Evolutionary conservation across 2,888 invertebrate genomes (phyloP).

Genomic region (Ceriagrion tenellum): DNA sequence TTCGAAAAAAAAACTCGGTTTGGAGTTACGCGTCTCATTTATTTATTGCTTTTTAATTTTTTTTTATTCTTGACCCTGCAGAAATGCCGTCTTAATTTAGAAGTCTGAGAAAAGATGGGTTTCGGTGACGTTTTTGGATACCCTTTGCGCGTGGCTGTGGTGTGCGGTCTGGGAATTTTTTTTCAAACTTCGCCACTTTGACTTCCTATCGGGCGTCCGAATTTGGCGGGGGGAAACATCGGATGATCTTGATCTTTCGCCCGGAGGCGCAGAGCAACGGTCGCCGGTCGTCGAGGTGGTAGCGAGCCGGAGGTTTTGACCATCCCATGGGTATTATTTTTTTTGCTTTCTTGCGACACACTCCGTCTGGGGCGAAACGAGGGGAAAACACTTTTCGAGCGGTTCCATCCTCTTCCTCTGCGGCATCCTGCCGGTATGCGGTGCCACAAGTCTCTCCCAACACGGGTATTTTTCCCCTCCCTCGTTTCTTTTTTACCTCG

Average conservation of each 20-base stretch:
- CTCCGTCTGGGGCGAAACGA: neutral
- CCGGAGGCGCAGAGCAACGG: neutral
- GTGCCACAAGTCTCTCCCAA: neutral
- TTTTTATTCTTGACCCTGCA: neutral
- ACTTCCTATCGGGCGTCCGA: neutral
- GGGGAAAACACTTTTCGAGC: neutral
- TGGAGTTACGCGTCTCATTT: too few species aligned
- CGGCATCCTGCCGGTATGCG: constrained; percentile 17
- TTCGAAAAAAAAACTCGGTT: too few species aligned
- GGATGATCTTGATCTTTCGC: neutral
- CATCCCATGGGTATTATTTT: neutral
- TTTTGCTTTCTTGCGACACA: neutral
- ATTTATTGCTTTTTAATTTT: too few species aligned
- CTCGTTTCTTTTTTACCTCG: constrained; percentile 5
- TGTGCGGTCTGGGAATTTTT: neutral
- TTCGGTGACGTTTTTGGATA: neutral
- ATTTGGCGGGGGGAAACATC: neutral
- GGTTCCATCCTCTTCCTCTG: neutral
- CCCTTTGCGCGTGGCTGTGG: neutral
- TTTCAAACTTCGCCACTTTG: neutral
- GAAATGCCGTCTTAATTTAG: neutral
- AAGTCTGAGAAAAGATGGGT: neutral
- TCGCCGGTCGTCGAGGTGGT: neutral
- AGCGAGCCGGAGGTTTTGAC: neutral
- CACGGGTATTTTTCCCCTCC: neutral